Evolutionary conservation across 2,113 vertebrate genomes (phyloP), one percentile per base, ranked within the genome.

Genomic region (Psilopsiagon aymara): DNA sequence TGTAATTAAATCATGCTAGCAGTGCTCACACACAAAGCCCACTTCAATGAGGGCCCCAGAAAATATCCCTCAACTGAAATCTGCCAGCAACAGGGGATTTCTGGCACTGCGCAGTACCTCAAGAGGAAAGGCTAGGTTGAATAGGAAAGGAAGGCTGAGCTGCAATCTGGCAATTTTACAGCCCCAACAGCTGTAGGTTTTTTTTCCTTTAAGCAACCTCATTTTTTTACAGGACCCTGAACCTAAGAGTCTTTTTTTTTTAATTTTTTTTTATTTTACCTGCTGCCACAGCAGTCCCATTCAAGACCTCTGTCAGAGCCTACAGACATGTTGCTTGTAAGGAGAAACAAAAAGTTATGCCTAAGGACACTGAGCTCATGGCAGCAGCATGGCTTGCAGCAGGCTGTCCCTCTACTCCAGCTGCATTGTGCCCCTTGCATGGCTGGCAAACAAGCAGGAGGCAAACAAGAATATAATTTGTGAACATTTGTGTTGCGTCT

Each of bases 261-360:
- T 84, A 9, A 39, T 0, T 1, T 9, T 64, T 84, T 66, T 84
- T 70, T 20, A 25, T 67, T 92, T 67, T 27, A 7, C 11, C 3
- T 51, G 3, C 43, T 47, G 5, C 14, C 55, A 4, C 1, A 49
- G 28, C 10, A 7, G 17, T 27, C 31, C 47, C 17, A 0, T 5
- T 13, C 33, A 7, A 37, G 25, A 13, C 17, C 12, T 0, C 11
- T 17, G 37, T 31, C 59, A 77, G 77, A 43, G 24, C 23, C 57
- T 9, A 0, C 0, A 17, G 51, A 6, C 24, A 16, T 6, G 0
- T 21, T 15, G 21, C 10, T 75, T 25, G 4, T 11, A 11, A 8
- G 31, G 31, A 16, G 79, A 69, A 82, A 17, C 1, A 9, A 24
- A 24, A 11, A 46, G 44, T 23, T 73, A 2, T 17, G 10, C 13